Percentiles rank a stretch among this genome's conserved stretches.
Conservation (phyloP, 2,888 invertebrate genomes). For the Macaria notata region DNA sequence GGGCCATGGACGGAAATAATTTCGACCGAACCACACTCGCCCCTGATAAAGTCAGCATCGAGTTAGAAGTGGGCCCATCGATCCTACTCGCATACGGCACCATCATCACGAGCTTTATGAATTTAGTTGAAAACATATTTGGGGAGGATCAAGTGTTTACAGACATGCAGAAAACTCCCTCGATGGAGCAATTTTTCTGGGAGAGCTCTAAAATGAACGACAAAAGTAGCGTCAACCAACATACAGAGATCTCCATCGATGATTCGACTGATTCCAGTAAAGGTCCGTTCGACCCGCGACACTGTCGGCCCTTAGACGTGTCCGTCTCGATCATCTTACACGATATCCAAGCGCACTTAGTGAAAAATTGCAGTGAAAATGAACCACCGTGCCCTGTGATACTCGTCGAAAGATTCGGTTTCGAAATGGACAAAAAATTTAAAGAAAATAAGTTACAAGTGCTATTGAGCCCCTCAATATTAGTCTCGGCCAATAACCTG, state of each 20-base stretch:
- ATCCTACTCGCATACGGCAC: slow-evolving; percentile 95
- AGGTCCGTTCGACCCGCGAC: slow-evolving; percentile 90
- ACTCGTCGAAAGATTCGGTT: slow-evolving; percentile 94
- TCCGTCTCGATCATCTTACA: slow-evolving; percentile 96
- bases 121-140: slow-evolving; percentile 97
- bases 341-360: slow-evolving; percentile 96
- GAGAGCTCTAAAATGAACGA: slow-evolving; percentile 69
- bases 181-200: slow-evolving; percentile 65
- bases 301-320: slow-evolving; percentile 95
- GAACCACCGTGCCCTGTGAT: slow-evolving; percentile 96
- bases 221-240: slow-evolving; percentile 68
- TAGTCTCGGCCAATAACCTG: slow-evolving; percentile 89
- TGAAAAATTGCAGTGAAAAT: slow-evolving; percentile 94
- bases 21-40: slow-evolving; percentile 94
- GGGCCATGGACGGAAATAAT: slow-evolving; percentile 86
- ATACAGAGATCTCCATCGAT: slow-evolving; percentile 83
- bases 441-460: slow-evolving; percentile 96
- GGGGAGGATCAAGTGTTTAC: slow-evolving; percentile 97
- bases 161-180: slow-evolving; percentile 90
- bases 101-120: slow-evolving; percentile 93
- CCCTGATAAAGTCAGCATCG: slow-evolving; percentile 95
- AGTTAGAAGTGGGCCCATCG: slow-evolving; percentile 97
- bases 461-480: slow-evolving; percentile 92
- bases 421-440: slow-evolving; percentile 98
- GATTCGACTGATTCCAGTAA: slow-evolving; percentile 83